Evolutionary conservation across 2,888 invertebrate genomes (phyloP), one percentile per base, ranked within the genome.

Genomic region (Aspidapion aeneum): DNA sequence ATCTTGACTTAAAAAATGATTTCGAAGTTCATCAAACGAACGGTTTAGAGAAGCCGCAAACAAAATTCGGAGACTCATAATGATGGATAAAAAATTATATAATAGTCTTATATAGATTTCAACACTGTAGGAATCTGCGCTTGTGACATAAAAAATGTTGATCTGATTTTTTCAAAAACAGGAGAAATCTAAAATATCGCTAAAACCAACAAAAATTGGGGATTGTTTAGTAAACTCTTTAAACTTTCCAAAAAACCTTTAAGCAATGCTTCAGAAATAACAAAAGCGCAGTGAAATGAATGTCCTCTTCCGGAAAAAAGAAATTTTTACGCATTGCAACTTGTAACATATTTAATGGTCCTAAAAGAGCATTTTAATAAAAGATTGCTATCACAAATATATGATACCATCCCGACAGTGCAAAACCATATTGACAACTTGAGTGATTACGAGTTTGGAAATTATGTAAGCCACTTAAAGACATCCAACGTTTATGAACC

Each of bases 91-190:
- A n/a, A n/a, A n/a, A n/a, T n/a, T n/a, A n/a, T n/a, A n/a, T n/a
- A n/a, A n/a, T n/a, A n/a, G n/a, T n/a, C n/a, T n/a, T n/a, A n/a
- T n/a, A n/a, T n/a, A n/a, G n/a, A n/a, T n/a, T n/a, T n/a, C n/a
- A n/a, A n/a, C n/a, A n/a, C n/a, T n/a, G n/a, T n/a, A n/a, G n/a
- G n/a, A n/a, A n/a, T n/a, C n/a, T n/a, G n/a, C n/a, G n/a, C n/a
- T n/a, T n/a, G n/a, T 59, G 71, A 72, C 48, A 69, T 68, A 1
- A 69, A 71, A 61, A 64, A 69, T 17, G 70, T 71, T 12, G 72
- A 72, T 49, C 55, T 71, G 54, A 65, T 70, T 3, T 63, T 71
- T 19, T 67, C 68, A 56, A 72, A 71, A 63, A 70, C 64, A 35
- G 52, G 63, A 61, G 66, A 51, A 22, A 64, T 63, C 18, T 66